phyloP scores from a whole-genome alignment of 1,140 invertebrate species.

The Leptopilina clavipes region DNA sequence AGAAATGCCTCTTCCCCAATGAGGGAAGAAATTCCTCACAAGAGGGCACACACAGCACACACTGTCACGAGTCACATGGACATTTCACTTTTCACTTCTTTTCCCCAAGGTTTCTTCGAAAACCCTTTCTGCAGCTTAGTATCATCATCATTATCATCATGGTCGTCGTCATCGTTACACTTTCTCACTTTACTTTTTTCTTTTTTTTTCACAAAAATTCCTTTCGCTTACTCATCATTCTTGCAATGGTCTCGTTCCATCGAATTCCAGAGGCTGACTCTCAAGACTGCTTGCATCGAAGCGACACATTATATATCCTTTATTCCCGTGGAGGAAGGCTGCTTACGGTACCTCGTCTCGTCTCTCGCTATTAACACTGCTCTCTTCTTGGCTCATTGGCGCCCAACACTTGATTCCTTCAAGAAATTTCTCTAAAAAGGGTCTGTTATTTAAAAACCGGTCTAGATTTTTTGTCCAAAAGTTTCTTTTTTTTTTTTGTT shows the following conservation, averaged over 20 bases:
- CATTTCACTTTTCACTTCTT: conserved; percentile 30
- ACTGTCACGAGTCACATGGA: conserved; percentile 29
- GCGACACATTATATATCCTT: conserved; percentile 34
- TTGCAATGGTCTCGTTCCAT: conserved; percentile 26
- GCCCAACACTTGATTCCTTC: conserved; percentile 13
- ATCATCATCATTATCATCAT: conserved; percentile 35
- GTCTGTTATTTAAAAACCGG: not conserved
- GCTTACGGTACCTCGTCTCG: conserved; percentile 33
- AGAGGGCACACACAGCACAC: conserved; percentile 30
- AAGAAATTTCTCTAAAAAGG: not conserved
- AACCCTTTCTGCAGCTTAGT: conserved; percentile 33
- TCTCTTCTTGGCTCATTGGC: conserved; percentile 16
- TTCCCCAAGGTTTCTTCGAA: conserved; percentile 32
- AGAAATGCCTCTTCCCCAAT: conserved; percentile 32
- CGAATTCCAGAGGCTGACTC: conserved; percentile 28
- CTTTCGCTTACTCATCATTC: conserved; percentile 31
- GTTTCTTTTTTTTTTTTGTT: too few relatives aligned
- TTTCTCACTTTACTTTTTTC: conserved; percentile 5
- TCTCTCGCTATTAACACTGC: conserved; percentile 27
- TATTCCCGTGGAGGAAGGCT: conserved; percentile 27
- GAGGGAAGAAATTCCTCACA: conserved; percentile 33
- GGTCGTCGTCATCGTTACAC: conserved; percentile 32
- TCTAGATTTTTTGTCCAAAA: not conserved
- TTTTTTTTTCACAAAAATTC: not conserved
- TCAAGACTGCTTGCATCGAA: conserved; percentile 15